These are phyloP conservation scores for Dasypus novemcinctus DNA, from an alignment of 2,113 vertebrate species.

Conservation along the genomic window DNA sequence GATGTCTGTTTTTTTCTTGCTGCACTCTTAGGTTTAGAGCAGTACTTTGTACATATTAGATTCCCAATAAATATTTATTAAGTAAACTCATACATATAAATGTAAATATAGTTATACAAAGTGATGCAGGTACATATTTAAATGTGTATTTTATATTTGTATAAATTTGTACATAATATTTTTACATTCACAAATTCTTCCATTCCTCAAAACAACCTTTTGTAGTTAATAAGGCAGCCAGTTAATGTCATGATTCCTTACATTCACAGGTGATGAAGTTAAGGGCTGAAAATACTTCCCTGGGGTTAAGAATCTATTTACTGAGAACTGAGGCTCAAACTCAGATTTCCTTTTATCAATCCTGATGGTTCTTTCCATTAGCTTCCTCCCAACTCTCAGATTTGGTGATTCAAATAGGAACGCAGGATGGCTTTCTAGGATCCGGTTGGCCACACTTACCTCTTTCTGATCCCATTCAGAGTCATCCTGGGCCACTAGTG, in stretches of 20 bases:
- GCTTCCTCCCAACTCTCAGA: not conserved
- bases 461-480: not conserved
- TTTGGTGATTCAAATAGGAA: not conserved
- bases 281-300: not conserved
- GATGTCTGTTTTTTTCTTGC: not conserved
- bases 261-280: not conserved
- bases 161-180: not conserved
- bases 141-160: not conserved
- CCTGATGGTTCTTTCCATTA: not conserved
- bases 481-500: not conserved
- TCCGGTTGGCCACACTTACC: not conserved
- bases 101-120: not conserved
- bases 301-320: not conserved
- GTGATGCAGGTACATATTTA: not conserved
- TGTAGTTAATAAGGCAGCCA: not conserved
- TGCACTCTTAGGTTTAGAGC: not conserved
- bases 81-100: not conserved
- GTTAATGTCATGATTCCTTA: not conserved
- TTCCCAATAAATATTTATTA: not conserved
- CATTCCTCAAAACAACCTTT: not conserved
- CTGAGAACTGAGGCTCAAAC: not conserved
- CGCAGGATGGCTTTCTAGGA: not conserved
- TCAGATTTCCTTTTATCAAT: not conserved
- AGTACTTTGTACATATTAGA: not conserved
- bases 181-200: conserved; percentile 8